Conservation (phyloP, 2,113 vertebrate genomes). For the Oreochromis aureus region DNA sequence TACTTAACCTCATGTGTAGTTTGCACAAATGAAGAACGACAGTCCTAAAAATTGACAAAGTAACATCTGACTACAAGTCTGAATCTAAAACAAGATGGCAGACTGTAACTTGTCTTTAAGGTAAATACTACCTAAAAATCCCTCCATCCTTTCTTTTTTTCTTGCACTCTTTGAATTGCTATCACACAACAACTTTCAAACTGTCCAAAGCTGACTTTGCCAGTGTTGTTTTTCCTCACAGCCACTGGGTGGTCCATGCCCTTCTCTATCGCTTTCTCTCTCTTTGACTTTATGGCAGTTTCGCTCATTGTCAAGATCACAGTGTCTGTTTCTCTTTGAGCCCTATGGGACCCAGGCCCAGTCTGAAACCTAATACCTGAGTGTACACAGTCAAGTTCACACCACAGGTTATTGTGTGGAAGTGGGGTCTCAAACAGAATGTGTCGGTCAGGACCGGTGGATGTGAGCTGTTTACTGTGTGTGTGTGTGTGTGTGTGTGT, state of each 20-base stretch:
- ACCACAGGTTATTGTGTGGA: constrained; percentile 58
- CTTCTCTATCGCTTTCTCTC: neutral
- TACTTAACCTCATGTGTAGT: neutral
- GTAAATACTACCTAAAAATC: neutral
- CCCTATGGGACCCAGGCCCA: constrained; percentile 10
- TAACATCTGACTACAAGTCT: neutral
- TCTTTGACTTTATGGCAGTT: constrained; percentile 10
- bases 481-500: neutral
- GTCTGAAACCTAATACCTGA: constrained; percentile 60
- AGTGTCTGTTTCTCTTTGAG: constrained; percentile 60
- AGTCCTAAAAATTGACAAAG: neutral
- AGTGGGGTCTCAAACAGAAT: constrained; percentile 44
- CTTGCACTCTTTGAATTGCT: constrained; percentile 13
- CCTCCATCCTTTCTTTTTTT: neutral
- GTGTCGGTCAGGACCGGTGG: constrained; percentile 33
- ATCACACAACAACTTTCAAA: constrained; percentile 11
- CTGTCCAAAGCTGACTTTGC: constrained; percentile 46
- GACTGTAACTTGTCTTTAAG: neutral
- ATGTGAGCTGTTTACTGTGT: neutral
- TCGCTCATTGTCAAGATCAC: constrained; percentile 54
- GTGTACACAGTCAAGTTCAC: constrained; percentile 71
- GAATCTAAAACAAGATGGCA: neutral
- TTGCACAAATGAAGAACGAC: neutral
- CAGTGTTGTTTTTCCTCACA: constrained; percentile 59
- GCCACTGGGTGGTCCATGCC: constrained; percentile 65